Evolutionary conservation across 2,888 invertebrate species (phyloP).

Genomic region (Leptarthrus brevirostris): DNA sequence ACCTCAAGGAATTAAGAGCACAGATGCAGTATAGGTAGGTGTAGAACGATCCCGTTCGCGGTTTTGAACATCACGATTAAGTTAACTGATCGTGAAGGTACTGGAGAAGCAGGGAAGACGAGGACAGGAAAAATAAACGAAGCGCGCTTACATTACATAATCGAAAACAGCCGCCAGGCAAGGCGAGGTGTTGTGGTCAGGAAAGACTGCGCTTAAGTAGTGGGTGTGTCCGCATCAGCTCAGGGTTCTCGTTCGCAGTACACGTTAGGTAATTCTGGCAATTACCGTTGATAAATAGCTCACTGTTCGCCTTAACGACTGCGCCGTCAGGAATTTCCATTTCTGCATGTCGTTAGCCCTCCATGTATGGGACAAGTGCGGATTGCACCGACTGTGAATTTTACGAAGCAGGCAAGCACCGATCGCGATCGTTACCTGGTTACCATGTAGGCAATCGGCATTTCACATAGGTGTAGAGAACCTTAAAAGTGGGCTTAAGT

Average conservation of each 20-base stretch:
- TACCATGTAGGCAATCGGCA: not conserved
- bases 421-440: not conserved
- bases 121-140: conserved; percentile 7
- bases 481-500: not conserved
- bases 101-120: not conserved
- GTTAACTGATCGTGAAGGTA: not conserved
- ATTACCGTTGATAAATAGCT: conserved; percentile 49
- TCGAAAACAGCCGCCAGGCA: conserved; percentile 11
- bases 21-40: not conserved
- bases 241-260: not conserved
- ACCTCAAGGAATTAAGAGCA: not conserved
- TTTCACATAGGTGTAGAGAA: not conserved
- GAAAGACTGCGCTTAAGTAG: conserved; percentile 27
- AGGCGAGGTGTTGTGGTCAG: conserved; percentile 33
- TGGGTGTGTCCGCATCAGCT: conserved; percentile 39
- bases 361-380: conserved; percentile 21
- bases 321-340: conserved; percentile 25
- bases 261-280: conserved; percentile 38
- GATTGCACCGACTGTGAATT: conserved; percentile 11
- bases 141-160: conserved; percentile 21
- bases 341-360: conserved; percentile 19
- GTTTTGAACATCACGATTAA: not conserved
- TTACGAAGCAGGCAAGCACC: not conserved
- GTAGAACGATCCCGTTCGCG: conserved; percentile 2
- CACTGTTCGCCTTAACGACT: conserved; percentile 14